These are phyloP conservation scores for Exocentrus adspersus DNA, from an alignment of 2,888 invertebrate genomes.

Conservation along the genomic window DNA sequence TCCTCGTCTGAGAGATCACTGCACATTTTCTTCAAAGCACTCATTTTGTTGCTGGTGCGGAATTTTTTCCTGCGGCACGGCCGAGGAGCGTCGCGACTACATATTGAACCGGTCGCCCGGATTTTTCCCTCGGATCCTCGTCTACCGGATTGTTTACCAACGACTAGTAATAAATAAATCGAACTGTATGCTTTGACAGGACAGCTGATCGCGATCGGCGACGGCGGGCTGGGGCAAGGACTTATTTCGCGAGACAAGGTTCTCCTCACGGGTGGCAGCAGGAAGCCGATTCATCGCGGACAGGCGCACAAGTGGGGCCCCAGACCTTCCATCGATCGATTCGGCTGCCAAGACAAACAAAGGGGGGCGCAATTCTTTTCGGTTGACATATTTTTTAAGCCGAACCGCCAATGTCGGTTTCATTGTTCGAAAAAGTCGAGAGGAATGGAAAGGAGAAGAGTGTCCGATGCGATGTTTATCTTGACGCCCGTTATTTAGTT, in stretches of 20 bases:
- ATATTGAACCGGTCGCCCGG: slow-evolving; percentile 2
- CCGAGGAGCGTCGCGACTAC: neutral
- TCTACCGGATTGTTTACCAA: slow-evolving; percentile 9
- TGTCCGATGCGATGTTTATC: no score
- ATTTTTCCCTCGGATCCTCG: slow-evolving; percentile 7
- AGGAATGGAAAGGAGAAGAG: no score
- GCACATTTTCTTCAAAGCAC: slow-evolving; percentile 49
- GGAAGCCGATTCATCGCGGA: slow-evolving; percentile 30
- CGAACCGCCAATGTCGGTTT: no score
- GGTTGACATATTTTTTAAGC: neutral
- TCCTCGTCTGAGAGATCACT: slow-evolving; percentile 54
- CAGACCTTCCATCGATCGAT: slow-evolving; percentile 31
- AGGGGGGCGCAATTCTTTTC: neutral
- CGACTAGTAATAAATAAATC: slow-evolving; percentile 29
- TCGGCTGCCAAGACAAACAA: neutral
- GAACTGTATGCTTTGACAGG: slow-evolving; percentile 34
- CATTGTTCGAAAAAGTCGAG: no score
- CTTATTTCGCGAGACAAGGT: slow-evolving; percentile 45
- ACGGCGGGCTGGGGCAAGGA: slow-evolving; percentile 36
- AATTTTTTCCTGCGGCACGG: slow-evolving; percentile 25
- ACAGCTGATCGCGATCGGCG: slow-evolving; percentile 47
- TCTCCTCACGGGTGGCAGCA: slow-evolving; percentile 33
- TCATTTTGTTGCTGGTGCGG: no score
- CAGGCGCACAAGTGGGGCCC: slow-evolving; percentile 38
- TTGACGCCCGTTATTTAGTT: no score